Evolutionary conservation across 2,888 invertebrate species (phyloP), one percentile per base, ranked within the genome.

Genomic region (Pterostichus niger): DNA sequence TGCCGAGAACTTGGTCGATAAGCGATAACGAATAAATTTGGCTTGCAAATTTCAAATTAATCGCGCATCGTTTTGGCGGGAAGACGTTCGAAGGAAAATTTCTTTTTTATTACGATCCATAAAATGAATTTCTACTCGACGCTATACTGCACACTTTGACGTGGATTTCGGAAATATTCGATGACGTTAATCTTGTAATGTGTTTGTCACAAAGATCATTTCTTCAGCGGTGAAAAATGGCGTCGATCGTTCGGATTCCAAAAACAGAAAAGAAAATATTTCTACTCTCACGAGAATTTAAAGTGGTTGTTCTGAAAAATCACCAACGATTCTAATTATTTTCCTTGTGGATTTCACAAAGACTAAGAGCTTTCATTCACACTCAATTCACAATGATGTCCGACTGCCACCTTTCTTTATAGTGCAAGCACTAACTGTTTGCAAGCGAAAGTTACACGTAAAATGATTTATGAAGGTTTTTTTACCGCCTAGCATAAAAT

Each of bases 11-110:
- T 76, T 59, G 77, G 54, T 54, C 80, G 80, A 80, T 80, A 80
- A 80, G 68, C 80, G 68, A 80, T 80, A 80, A 64, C 64, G 80
- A 68, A 80, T 80, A 80, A 80, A 80, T 80, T 80, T 80, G 68
- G 68, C 68, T 68, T 68, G 80, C 80, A 80, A 80, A 80, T 80
- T 80, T 80, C 64, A 80, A 80, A 80, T 80, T 80, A 80, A 80
- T 80, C 68, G 80, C 46, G 31, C 46, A 68, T 52, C 80, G 54
- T 35, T 56, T 35, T 46, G 31, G 75, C 49, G 59, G 59, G 59
- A 59, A 76, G 52, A 52, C 31, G 46, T 15, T 31, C 56, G 54
- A 64, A 68, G 35, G 40, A 68, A 79, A 80, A 46, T 68, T 80
- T 68, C 64, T 80, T 79, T 80, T 80, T 80, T 68, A 68, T 80